phyloP scores from a whole-genome alignment of 2,113 vertebrate species.

The Etheostoma cragini region DNA sequence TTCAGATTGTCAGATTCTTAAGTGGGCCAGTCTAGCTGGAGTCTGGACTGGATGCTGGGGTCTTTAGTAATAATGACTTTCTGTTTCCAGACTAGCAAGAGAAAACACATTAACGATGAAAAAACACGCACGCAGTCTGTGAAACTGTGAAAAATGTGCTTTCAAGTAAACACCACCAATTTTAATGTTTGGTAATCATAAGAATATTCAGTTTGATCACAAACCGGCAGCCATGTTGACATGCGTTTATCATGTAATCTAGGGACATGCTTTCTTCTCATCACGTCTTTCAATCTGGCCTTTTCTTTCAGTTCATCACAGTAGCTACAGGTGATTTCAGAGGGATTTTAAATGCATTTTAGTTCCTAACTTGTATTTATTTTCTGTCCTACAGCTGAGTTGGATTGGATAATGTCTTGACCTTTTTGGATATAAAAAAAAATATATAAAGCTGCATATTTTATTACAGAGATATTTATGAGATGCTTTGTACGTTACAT shows the following conservation, averaged over 20 bases:
- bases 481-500: constrained; percentile 60
- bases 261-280: constrained; percentile 63
- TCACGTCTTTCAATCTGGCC: constrained; percentile 36
- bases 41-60: constrained; percentile 92
- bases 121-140: constrained; percentile 30
- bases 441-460: constrained; percentile 73
- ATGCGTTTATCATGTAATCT: constrained; percentile 42
- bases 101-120: constrained; percentile 73
- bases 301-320: constrained; percentile 26
- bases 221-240: constrained; percentile 78
- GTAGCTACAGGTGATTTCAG: constrained; percentile 13
- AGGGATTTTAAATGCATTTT: constrained; percentile 55
- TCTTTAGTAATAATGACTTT: constrained; percentile 84
- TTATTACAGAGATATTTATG: constrained; percentile 79
- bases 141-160: constrained; percentile 33
- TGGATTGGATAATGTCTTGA: constrained; percentile 42
- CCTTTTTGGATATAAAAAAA: constrained; percentile 11
- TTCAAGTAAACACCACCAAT: constrained; percentile 68
- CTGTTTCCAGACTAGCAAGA: constrained; percentile 75
- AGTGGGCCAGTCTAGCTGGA: constrained; percentile 92
- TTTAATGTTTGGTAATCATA: constrained; percentile 42
- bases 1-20: constrained; percentile 97
- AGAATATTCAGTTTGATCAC: constrained; percentile 55
- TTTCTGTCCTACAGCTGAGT: constrained; percentile 49
- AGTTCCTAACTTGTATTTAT: constrained; percentile 69